These are phyloP conservation scores for Tangara arthus DNA, from an alignment of 2,797 vertebrate genomes.

Conservation along the genomic window DNA sequence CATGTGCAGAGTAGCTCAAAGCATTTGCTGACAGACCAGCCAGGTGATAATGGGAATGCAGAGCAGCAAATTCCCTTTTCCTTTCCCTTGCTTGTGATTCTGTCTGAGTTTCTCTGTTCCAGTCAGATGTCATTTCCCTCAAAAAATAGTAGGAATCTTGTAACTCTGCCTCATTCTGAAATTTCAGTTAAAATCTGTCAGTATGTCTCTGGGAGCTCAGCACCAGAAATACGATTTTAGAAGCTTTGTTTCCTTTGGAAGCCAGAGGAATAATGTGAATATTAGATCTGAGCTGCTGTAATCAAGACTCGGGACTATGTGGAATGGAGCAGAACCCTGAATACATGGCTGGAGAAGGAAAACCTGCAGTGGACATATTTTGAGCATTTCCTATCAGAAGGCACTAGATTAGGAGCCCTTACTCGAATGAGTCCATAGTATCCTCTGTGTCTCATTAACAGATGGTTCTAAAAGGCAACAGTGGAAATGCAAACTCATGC, in stretches of 20 bases:
- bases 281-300: background rate
- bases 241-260: background rate
- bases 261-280: background rate
- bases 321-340: background rate
- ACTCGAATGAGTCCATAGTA: background rate
- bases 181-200: background rate
- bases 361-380: background rate
- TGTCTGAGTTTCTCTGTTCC: background rate
- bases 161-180: background rate
- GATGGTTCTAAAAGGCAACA: slow-evolving; percentile 51
- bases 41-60: background rate
- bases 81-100: background rate
- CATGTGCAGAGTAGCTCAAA: background rate
- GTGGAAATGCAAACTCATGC: slow-evolving; percentile 42
- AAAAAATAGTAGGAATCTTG: background rate
- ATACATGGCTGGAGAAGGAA: background rate
- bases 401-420: background rate
- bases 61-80: background rate
- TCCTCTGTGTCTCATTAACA: slow-evolving; percentile 43
- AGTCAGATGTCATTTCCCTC: background rate
- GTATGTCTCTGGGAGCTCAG: background rate
- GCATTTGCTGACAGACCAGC: background rate
- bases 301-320: background rate
- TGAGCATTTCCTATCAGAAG: background rate
- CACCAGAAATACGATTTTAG: background rate